Evolutionary conservation across 2,113 vertebrate genomes (phyloP).

Genomic region (Butorides virescens): DNA sequence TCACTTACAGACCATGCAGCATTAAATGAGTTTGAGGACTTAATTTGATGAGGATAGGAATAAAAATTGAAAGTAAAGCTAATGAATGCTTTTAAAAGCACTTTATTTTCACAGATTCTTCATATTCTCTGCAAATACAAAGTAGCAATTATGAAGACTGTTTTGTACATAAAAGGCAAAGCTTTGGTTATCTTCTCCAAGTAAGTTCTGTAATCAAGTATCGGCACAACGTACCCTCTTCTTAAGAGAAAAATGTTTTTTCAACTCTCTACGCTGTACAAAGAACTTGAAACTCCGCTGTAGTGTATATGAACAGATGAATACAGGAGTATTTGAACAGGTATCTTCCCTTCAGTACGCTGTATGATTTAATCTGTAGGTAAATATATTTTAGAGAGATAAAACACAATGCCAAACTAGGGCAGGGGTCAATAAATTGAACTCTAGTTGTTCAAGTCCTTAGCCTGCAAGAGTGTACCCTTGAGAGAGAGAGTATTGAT

Average conservation of each 20-base stretch:
- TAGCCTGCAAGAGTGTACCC: not conserved
- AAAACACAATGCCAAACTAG: not conserved
- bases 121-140: not conserved
- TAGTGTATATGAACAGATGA: not conserved
- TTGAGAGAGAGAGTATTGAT: not conserved
- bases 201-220: not conserved
- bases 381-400: not conserved
- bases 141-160: not conserved
- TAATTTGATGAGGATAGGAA: not conserved
- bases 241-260: not conserved
- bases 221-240: not conserved
- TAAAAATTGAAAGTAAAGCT: not conserved
- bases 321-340: not conserved
- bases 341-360: not conserved
- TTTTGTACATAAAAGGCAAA: not conserved
- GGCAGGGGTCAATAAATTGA: not conserved
- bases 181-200: not conserved
- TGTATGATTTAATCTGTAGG: not conserved
- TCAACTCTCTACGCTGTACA: not conserved
- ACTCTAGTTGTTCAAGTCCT: not conserved
- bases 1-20: not conserved
- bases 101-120: not conserved
- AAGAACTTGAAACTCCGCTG: not conserved
- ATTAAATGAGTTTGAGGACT: not conserved
- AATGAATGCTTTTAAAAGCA: not conserved